Conservation (phyloP, 2,113 vertebrate species). For the Anolis carolinensis region DNA sequence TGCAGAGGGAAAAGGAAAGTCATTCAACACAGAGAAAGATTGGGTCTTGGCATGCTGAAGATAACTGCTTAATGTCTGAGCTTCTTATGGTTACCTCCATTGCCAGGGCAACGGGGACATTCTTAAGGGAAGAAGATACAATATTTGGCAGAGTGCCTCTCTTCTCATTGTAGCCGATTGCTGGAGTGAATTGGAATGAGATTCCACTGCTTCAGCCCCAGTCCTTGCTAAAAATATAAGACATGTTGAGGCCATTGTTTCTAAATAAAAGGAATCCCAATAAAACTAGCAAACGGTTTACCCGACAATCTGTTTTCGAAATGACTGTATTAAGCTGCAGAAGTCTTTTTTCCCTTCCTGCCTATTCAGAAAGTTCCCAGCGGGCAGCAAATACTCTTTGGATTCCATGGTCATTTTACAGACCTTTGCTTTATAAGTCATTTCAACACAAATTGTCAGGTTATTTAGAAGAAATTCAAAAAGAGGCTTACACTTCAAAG, state of each 20-base stretch:
- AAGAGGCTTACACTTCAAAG: constrained; percentile 76
- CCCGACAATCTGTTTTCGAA: constrained; percentile 55
- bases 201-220: constrained; percentile 42
- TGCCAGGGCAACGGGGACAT: constrained; percentile 39
- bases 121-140: constrained; percentile 37
- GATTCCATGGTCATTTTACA: constrained; percentile 62
- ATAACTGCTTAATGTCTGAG: constrained; percentile 50
- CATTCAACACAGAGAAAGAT: constrained; percentile 1
- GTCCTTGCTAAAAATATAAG: constrained; percentile 41
- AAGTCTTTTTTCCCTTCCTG: constrained; percentile 23
- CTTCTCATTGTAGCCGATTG: constrained; percentile 16
- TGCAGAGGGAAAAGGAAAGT: constrained; percentile 37
- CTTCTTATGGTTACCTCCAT: constrained; percentile 39
- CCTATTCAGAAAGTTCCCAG: constrained; percentile 51
- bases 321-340: constrained; percentile 51
- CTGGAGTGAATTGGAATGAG: constrained; percentile 41
- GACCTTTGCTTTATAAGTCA: constrained; percentile 65
- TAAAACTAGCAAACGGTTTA: constrained; percentile 50
- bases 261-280: constrained; percentile 58
- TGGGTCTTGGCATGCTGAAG: constrained; percentile 30
- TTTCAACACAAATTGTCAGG: constrained; percentile 59
- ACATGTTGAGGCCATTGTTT: constrained; percentile 32
- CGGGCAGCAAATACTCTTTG: constrained; percentile 35
- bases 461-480: constrained; percentile 71
- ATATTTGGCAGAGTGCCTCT: constrained; percentile 41